phyloP scores from a whole-genome alignment of 2,113 vertebrate genomes.

The Corvus cornix region DNA sequence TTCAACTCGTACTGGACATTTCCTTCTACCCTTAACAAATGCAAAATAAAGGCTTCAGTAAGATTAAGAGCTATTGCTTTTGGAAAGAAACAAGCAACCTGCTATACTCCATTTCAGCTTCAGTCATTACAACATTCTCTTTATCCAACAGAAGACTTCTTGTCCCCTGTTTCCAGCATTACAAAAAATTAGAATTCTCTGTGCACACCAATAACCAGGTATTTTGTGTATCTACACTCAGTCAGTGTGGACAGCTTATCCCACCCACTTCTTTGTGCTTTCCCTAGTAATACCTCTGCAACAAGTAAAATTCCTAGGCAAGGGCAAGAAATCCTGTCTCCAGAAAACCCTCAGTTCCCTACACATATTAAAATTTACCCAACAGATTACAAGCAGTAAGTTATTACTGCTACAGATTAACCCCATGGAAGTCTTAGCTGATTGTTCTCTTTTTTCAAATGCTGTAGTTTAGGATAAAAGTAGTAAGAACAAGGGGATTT shows the following conservation, averaged over 20 bases:
- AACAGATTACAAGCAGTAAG: not conserved
- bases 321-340: not conserved
- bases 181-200: not conserved
- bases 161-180: not conserved
- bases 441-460: not conserved
- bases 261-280: not conserved
- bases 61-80: not conserved
- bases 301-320: not conserved
- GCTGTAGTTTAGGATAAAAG: not conserved
- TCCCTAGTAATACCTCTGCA: not conserved
- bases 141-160: not conserved
- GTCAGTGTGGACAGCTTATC: not conserved
- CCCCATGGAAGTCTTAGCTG: not conserved
- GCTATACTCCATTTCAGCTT: not conserved
- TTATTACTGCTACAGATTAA: not conserved
- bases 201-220: not conserved
- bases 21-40: not conserved
- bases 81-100: not conserved
- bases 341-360: not conserved
- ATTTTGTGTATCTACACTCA: not conserved
- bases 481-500: not conserved
- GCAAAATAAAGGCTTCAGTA: not conserved
- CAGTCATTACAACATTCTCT: not conserved
- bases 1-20: not conserved
- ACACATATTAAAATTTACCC: fast-evolving